Percentiles rank a stretch among this genome's conserved stretches.
Conservation (phyloP, 2,797 vertebrate species). For the Pteronotus mesoamericanus region DNA sequence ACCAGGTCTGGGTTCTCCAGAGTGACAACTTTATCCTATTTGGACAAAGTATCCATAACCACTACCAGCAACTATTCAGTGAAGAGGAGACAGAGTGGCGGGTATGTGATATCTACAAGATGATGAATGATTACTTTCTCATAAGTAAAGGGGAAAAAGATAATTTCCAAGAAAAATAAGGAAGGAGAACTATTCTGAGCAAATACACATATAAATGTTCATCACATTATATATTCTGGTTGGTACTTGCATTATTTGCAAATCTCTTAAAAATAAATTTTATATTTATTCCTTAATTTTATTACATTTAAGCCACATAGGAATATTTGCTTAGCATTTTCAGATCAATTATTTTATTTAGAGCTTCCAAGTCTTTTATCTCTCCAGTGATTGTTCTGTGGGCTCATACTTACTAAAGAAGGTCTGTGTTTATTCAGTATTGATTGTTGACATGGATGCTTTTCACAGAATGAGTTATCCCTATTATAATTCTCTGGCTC, state of each 20-base stretch:
- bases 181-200: neutral
- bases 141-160: neutral
- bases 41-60: neutral
- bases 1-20: neutral
- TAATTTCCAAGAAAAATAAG: neutral
- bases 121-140: neutral
- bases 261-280: neutral
- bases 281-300: neutral
- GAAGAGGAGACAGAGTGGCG: neutral
- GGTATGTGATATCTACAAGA: neutral
- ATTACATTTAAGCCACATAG: neutral
- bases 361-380: neutral
- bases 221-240: neutral
- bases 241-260: neutral
- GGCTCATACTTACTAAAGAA: neutral
- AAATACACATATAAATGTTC: neutral
- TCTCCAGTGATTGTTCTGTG: neutral
- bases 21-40: neutral
- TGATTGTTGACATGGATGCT: neutral
- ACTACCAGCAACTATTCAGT: neutral
- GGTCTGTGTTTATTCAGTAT: neutral
- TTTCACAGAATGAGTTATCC: neutral
- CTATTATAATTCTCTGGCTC: neutral
- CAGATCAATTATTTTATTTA: neutral
- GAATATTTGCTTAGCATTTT: neutral